These are phyloP conservation scores for Metaphire vulgaris DNA, from an alignment of 1,140 invertebrate genomes.

Conservation along the genomic window DNA sequence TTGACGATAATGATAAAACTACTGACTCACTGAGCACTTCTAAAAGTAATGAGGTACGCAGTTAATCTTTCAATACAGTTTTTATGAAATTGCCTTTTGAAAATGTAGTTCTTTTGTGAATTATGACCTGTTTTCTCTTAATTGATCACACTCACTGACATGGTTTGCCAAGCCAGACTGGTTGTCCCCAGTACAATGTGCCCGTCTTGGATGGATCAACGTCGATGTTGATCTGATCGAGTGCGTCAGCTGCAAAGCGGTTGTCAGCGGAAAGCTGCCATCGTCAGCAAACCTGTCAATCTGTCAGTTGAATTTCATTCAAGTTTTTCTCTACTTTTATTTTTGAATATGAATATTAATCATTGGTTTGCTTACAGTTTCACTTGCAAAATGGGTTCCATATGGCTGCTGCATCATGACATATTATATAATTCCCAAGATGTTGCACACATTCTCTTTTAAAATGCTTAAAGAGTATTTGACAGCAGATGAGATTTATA, in stretches of 20 bases:
- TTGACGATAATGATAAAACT: too few relatives aligned
- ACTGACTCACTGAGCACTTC: constrained; percentile 16
- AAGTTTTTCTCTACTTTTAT: background rate
- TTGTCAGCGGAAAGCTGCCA: constrained; percentile 37
- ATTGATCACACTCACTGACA: constrained; percentile 31
- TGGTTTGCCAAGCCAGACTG: constrained; percentile 44
- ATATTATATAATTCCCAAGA: too few relatives aligned
- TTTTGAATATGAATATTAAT: background rate
- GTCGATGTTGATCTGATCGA: constrained; percentile 39
- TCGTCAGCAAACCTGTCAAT: background rate
- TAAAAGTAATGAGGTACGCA: background rate
- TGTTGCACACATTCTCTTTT: too few relatives aligned
- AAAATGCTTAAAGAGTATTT: too few relatives aligned
- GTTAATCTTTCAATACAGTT: background rate
- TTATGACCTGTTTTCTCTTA: constrained; percentile 27
- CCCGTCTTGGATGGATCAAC: constrained; percentile 45
- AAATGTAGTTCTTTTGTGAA: background rate
- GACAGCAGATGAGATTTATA: too few relatives aligned
- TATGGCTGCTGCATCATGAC: background rate
- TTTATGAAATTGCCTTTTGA: background rate
- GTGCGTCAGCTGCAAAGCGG: constrained; percentile 38
- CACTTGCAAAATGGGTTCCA: background rate
- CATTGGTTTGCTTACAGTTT: background rate
- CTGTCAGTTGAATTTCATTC: background rate
- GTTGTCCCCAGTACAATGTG: constrained; percentile 40